Evolutionary conservation across 2,888 invertebrate species (phyloP).

Genomic region (Stenodema calcarata): DNA sequence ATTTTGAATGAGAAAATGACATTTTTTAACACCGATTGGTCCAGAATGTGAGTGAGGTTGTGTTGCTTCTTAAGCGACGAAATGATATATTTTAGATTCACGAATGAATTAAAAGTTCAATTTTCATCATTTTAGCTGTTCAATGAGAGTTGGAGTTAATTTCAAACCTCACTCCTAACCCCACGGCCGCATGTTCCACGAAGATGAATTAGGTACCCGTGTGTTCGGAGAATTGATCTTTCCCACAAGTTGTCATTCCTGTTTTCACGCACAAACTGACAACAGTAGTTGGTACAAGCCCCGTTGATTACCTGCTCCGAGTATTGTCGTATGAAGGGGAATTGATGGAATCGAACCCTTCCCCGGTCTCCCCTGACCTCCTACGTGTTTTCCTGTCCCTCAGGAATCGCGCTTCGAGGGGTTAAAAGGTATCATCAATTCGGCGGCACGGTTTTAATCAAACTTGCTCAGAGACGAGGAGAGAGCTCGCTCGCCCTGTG

Average conservation of each 20-base stretch:
- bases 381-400: not conserved
- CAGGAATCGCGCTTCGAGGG: not conserved
- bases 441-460: constrained; percentile 30
- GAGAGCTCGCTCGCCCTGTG: not conserved
- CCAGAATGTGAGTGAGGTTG: too few species aligned
- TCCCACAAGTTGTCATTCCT: not conserved
- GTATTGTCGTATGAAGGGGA: not conserved
- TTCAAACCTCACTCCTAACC: too few species aligned
- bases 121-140: too few species aligned
- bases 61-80: too few species aligned
- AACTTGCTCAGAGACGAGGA: not conserved
- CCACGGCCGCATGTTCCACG: too few species aligned
- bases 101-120: too few species aligned
- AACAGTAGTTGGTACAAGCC: not conserved
- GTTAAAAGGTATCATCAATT: constrained; percentile 18
- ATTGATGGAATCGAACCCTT: not conserved
- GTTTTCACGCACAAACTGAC: not conserved
- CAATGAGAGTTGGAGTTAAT: too few species aligned
- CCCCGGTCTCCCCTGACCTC: not conserved
- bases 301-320: not conserved
- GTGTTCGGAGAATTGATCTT: not conserved
- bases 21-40: too few species aligned
- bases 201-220: too few species aligned
- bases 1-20: too few species aligned
- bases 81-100: too few species aligned